A percentile compares a stretch with the other conserved stretches of the same genome.
Evolutionary conservation across 2,113 vertebrate genomes (phyloP).

Genomic region (Aspidoscelis tigris): DNA sequence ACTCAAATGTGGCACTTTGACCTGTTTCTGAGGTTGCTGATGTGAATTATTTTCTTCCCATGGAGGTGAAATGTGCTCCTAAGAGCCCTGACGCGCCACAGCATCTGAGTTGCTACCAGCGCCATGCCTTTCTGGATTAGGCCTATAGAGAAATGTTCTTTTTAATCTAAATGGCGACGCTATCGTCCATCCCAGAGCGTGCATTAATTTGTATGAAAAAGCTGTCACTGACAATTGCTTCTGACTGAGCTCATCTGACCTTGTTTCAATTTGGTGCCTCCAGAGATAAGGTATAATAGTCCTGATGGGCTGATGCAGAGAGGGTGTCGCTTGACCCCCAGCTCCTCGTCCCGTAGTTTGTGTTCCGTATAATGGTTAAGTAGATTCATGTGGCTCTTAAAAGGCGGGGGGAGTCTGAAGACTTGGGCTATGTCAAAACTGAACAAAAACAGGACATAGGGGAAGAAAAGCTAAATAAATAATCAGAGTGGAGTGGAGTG

Average conservation of each 20-base stretch:
- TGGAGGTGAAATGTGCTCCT: not conserved
- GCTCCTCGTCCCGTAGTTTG: no score
- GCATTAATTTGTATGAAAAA: slow-evolving; percentile 48
- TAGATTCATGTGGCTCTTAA: no score
- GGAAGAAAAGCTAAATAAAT: no score
- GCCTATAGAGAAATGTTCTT: slow-evolving; percentile 41
- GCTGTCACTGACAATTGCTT: slow-evolving; percentile 56
- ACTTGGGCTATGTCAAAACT: no score
- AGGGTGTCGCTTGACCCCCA: no score
- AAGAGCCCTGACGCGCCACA: not conserved
- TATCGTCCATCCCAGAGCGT: slow-evolving; percentile 53
- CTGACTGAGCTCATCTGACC: slow-evolving; percentile 64
- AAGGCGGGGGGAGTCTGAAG: no score
- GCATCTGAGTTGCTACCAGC: slow-evolving; percentile 17
- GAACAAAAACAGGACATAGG: no score
- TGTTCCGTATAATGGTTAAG: no score
- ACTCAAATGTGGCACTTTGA: not conserved
- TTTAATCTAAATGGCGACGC: slow-evolving; percentile 58
- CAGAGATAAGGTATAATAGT: not conserved
- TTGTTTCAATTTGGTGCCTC: slow-evolving; percentile 27
- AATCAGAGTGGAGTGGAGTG: no score
- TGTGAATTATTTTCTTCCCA: not conserved
- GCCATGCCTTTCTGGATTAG: slow-evolving; percentile 47
- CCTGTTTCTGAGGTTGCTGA: not conserved
- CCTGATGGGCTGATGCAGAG: no score